Evolutionary conservation across 2,888 invertebrate species (phyloP).

Genomic region (Sphaerophoria rueppellii): DNA sequence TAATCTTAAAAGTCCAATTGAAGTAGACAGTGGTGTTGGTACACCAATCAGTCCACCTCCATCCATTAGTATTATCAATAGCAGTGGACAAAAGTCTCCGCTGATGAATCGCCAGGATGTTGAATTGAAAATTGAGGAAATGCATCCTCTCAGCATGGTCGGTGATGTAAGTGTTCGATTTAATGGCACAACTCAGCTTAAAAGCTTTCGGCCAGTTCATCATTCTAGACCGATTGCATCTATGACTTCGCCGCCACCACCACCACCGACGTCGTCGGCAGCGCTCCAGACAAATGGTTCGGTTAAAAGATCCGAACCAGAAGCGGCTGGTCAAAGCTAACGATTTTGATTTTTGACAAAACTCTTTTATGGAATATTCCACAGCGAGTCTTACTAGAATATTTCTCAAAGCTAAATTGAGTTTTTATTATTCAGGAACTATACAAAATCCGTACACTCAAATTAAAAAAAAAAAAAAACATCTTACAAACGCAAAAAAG

Average conservation of each 20-base stretch:
- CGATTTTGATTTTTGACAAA: slow-evolving; percentile 81
- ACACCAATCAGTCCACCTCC: slow-evolving; percentile 85
- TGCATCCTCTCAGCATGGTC: slow-evolving; percentile 90
- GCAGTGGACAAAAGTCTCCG: slow-evolving; percentile 75
- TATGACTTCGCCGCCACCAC: slow-evolving; percentile 54
- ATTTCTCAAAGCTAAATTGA: neutral
- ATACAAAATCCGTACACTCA: slow-evolving; percentile 30
- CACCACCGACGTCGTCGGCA: no score
- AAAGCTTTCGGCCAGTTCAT: slow-evolving; percentile 86
- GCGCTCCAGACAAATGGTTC: slow-evolving; percentile 30
- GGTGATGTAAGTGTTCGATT: slow-evolving; percentile 90
- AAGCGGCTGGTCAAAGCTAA: slow-evolving; percentile 79
- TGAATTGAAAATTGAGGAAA: slow-evolving; percentile 76
- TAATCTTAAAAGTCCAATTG: slow-evolving; percentile 80
- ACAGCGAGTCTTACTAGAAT: slow-evolving; percentile 22
- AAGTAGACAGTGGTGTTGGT: slow-evolving; percentile 86
- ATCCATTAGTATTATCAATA: slow-evolving; percentile 76
- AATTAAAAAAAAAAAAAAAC: slow-evolving; percentile 20
- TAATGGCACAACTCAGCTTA: slow-evolving; percentile 91
- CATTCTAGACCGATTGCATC: slow-evolving; percentile 78
- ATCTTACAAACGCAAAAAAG: slow-evolving; percentile 27
- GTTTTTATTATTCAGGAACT: neutral
- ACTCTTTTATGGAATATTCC: slow-evolving; percentile 76
- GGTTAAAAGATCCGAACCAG: slow-evolving; percentile 62
- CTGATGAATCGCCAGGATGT: slow-evolving; percentile 75